Evolutionary conservation across 2,888 invertebrate genomes (phyloP).

Genomic region (Metalampra italica): DNA sequence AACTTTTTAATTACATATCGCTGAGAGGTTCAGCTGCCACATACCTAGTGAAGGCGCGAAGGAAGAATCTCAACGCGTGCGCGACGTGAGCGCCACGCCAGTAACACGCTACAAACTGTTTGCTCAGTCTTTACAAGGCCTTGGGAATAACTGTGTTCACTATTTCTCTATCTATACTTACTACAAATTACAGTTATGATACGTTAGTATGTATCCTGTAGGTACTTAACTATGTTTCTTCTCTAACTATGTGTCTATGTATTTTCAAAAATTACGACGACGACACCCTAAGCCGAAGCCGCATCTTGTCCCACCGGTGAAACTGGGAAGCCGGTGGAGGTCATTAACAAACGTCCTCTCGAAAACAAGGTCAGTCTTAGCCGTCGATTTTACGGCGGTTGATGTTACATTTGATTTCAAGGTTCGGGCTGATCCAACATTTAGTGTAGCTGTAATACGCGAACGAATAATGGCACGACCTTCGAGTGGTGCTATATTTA

Average conservation of each 20-base stretch:
- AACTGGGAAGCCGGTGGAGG: too few relatives aligned
- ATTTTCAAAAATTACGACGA: too few relatives aligned
- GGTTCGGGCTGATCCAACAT: constrained; percentile 43
- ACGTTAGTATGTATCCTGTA: too few relatives aligned
- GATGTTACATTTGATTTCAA: constrained; percentile 31
- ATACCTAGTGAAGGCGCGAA: constrained; percentile 39
- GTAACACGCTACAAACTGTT: constrained; percentile 29
- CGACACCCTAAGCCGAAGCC: too few relatives aligned
- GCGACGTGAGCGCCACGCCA: constrained; percentile 39
- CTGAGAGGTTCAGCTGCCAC: constrained; percentile 15
- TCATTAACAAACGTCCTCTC: too few relatives aligned
- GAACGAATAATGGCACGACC: constrained; percentile 60
- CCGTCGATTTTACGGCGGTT: too few relatives aligned
- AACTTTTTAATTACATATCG: constrained; percentile 18
- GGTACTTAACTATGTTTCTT: too few relatives aligned
- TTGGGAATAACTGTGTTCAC: constrained; percentile 29
- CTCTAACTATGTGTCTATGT: too few relatives aligned
- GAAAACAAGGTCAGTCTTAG: too few relatives aligned
- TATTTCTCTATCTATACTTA: constrained; percentile 14
- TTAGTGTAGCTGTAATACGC: constrained; percentile 30
- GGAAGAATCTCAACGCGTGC: constrained; percentile 35
- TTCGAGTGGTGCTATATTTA: constrained; percentile 71
- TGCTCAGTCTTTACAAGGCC: constrained; percentile 35
- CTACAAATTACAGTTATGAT: background rate
- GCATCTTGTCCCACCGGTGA: too few relatives aligned